These are phyloP conservation scores for Egretta garzetta DNA, from an alignment of 2,113 vertebrate species.

Conservation along the genomic window DNA sequence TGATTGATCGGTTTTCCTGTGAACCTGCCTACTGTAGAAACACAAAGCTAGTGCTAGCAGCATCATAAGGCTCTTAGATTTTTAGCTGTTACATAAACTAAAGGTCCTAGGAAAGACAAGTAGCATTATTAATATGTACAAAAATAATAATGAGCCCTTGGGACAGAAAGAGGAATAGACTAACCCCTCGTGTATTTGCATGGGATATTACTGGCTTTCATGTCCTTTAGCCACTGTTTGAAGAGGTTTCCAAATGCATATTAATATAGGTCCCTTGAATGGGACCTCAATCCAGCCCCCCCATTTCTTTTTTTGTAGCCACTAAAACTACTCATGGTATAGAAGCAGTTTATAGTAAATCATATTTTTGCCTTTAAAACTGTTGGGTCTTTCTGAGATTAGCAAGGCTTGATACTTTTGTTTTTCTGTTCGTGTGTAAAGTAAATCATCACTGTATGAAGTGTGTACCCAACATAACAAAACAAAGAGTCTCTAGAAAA, in stretches of 20 bases:
- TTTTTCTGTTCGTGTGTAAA: not conserved
- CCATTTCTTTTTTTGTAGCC: not conserved
- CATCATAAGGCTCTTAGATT: not conserved
- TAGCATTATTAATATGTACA: not conserved
- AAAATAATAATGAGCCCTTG: not conserved
- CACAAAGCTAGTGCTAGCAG: not conserved
- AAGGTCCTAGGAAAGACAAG: not conserved
- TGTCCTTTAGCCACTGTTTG: not conserved
- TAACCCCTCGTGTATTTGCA: not conserved
- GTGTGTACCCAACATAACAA: not conserved
- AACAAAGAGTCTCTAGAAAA: not conserved
- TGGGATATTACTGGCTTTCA: not conserved
- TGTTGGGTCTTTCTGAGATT: not conserved
- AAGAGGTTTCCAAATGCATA: not conserved
- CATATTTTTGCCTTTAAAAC: not conserved
- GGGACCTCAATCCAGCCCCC: not conserved
- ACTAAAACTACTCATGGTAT: not conserved
- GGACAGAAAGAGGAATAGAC: not conserved
- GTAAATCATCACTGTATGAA: not conserved
- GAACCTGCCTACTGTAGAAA: not conserved
- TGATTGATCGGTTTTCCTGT: not conserved
- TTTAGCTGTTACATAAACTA: not conserved
- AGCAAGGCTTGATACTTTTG: not conserved
- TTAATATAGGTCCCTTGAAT: not conserved
- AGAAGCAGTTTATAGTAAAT: not conserved